Percentiles rank a stretch among this genome's conserved stretches.
Evolutionary conservation across 2,797 vertebrate genomes (phyloP).

Genomic region (Halcyon chelicuti): DNA sequence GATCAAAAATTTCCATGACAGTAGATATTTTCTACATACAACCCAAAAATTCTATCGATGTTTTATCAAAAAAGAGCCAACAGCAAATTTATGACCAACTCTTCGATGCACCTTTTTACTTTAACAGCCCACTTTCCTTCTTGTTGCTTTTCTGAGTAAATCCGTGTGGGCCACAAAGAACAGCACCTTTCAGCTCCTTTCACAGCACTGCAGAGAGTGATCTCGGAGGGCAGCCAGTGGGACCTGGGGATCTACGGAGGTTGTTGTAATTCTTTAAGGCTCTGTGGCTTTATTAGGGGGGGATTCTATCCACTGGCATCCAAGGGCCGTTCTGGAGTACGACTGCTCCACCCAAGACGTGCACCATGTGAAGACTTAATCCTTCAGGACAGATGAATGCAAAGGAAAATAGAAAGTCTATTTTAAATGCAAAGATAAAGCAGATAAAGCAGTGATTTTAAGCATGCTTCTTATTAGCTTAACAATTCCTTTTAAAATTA

Average conservation of each 20-base stretch:
- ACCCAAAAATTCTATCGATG: not conserved
- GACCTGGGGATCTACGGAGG: not conserved
- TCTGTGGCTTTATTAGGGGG: not conserved
- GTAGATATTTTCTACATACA: not conserved
- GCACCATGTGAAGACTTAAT: not conserved
- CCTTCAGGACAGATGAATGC: not conserved
- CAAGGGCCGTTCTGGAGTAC: not conserved
- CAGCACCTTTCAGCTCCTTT: not conserved
- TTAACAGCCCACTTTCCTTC: not conserved
- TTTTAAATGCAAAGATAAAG: not conserved
- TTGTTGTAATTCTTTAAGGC: not conserved
- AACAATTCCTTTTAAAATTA: not conserved
- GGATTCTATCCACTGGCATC: not conserved
- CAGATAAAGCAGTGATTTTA: not conserved
- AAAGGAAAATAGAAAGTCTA: not conserved
- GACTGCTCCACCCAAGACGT: not conserved
- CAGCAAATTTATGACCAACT: not conserved
- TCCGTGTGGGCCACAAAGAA: not conserved
- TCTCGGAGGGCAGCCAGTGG: not conserved
- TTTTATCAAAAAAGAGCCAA: not conserved
- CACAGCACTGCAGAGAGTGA: not conserved
- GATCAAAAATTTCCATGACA: not conserved
- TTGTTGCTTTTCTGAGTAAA: not conserved
- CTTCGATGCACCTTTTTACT: not conserved
- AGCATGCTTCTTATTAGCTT: not conserved